Base-by-base conservation (phyloP, 2,888 invertebrate species). In the Chymomyza procnemis region DNA sequence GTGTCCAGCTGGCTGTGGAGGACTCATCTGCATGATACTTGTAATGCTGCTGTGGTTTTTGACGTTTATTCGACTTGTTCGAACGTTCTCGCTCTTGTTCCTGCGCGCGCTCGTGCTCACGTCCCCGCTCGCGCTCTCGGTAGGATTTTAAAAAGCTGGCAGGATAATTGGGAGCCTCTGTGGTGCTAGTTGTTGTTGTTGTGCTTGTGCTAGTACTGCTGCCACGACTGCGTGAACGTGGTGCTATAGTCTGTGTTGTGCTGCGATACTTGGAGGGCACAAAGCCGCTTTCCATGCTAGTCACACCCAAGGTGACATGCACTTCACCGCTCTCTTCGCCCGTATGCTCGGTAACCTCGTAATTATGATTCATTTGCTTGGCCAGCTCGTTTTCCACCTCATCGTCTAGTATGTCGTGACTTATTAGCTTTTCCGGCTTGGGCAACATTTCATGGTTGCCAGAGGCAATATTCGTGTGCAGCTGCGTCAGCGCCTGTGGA, bases 301-400 rank as follows among this genome's bases (percentile, higher is more conserved):
- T 65, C 60, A 74, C 4, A 1, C 78, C 46, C 54, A 21, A 21
- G 4, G 21, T 21, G 4, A 54, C 21, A 1, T 74, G 74, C 21
- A 73, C 54, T 26, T 87, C 83, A 12, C 79, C 76, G 19, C 88
- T 87, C 6, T 85, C 88, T 57, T 90, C 90, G 1, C 89, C 90
- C 19, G 83, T 85, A 19, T 89, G 75, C 57, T 90, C 90, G 0
- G 88, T 90, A 1, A 90, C 90, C 66, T 90, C 90, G 60, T 90
- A 90, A 0, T 85, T 78, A 9, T 79, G 77, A 6, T 73, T 75
- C 30, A 55, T 66, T 30, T 66, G 75, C 41, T 72, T 73, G 30
- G 70, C 50, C 34, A 78, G 57, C 52, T 84, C 86, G n/a, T 82
- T 82, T 8, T 76, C 81, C 1, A 75, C 69, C 48, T 79, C 80